A percentile compares a stretch with the other conserved stretches of the same genome.
Conservation (phyloP, 2,113 vertebrate genomes). For the Mastomys natalensis region DNA sequence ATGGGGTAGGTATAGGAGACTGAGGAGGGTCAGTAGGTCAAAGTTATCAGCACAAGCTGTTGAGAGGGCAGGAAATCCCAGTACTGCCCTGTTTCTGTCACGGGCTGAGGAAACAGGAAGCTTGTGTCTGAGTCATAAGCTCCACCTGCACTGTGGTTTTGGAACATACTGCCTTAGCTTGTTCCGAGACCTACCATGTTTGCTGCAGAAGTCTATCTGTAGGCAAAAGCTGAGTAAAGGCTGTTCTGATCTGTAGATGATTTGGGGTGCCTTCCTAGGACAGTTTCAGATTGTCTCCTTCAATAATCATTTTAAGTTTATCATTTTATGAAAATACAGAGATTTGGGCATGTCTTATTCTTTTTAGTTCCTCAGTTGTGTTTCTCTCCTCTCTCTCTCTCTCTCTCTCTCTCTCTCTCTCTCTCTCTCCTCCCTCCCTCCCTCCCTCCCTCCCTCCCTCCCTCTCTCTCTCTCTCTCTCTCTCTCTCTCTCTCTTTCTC, state of each 20-base stretch:
- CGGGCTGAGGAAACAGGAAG: background rate
- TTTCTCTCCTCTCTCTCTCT: too few relatives aligned
- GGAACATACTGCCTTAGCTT: background rate
- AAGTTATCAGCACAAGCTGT: background rate
- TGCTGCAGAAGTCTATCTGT: background rate
- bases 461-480: too few relatives aligned
- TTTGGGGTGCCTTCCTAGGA: constrained; percentile 19
- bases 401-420: too few relatives aligned
- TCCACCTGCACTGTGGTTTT: background rate
- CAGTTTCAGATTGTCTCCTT: constrained; percentile 54
- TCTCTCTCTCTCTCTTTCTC: too few relatives aligned
- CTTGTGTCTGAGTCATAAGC: background rate
- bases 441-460: too few relatives aligned
- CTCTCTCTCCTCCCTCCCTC: too few relatives aligned
- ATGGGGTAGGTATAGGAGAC: background rate
- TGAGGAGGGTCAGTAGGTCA: background rate
- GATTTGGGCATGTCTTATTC: background rate
- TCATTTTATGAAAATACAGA: constrained; percentile 30
- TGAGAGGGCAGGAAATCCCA: background rate
- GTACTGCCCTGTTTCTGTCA: background rate
- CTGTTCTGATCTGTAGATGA: background rate
- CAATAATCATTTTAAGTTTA: background rate
- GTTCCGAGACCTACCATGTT: background rate
- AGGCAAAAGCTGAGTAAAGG: background rate
- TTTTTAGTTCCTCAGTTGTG: background rate